These are phyloP conservation scores for Thumatha senex DNA, from an alignment of 2,888 invertebrate species.

Conservation along the genomic window DNA sequence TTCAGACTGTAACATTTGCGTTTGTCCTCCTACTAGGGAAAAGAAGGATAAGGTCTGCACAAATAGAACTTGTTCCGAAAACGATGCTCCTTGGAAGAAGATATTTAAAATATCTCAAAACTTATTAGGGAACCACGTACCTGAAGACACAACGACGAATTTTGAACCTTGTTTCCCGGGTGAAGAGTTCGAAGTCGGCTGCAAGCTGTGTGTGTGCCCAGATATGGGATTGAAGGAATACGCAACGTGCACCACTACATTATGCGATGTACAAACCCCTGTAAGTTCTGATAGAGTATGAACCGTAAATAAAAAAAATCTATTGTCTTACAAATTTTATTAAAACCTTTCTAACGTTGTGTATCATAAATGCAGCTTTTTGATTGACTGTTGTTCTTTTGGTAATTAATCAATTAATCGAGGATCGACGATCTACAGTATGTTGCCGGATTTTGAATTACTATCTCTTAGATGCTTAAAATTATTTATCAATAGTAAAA, in stretches of 20 bases:
- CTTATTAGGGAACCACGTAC: slow-evolving; percentile 43
- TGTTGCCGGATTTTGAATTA: too few species aligned
- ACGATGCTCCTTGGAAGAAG: slow-evolving; percentile 52
- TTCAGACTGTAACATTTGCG: slow-evolving; percentile 71
- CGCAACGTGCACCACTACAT: slow-evolving; percentile 55
- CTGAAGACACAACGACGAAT: slow-evolving; percentile 43
- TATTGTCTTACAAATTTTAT: not conserved
- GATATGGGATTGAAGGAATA: slow-evolving; percentile 67
- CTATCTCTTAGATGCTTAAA: too few species aligned
- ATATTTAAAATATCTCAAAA: slow-evolving; percentile 57
- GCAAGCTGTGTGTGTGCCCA: slow-evolving; percentile 71
- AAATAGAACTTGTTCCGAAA: slow-evolving; percentile 53
- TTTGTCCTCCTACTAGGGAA: slow-evolving; percentile 68
- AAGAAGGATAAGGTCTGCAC: slow-evolving; percentile 64
- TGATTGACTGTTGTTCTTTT: too few species aligned
- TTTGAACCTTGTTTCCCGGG: slow-evolving; percentile 71
- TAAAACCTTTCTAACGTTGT: not conserved
- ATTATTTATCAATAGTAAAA: too few species aligned
- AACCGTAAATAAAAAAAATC: not conserved
- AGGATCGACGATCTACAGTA: too few species aligned
- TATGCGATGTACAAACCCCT: slow-evolving; percentile 44
- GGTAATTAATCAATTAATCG: too few species aligned
- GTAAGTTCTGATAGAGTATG: slow-evolving; percentile 12
- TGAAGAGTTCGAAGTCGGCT: slow-evolving; percentile 65
- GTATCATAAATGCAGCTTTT: too few species aligned